Base-by-base conservation (phyloP, 1,140 invertebrate genomes). In the Cherax quadricarinatus region DNA sequence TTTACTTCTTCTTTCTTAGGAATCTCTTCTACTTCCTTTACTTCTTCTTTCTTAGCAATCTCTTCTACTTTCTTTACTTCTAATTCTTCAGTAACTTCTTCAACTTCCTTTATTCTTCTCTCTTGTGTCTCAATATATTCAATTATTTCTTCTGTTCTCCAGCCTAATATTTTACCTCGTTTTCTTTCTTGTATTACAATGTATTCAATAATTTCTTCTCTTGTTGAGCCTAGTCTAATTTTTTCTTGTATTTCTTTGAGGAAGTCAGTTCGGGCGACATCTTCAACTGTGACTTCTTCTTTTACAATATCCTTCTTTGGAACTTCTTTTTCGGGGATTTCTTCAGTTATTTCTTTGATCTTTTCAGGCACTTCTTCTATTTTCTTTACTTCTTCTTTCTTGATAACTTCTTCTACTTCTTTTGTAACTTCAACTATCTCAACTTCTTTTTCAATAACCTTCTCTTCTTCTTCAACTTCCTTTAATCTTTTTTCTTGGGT, bases 31-130 rank as follows among this genome's bases (percentile, higher is more conserved):
- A 30, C 62, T 88, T 48, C 30, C n/a, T 41, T 41, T 79, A 24
- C 51, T 60, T n/a, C 57, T 60, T 91, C 53, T 53, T 82, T 30
- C 49, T 82, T 48, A 2, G 48, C 12, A 12, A 51, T n/a, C 24
- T 78, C 70, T 16, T 24, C 14, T n/a, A 53, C 70, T 30, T 73
- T 70, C 18, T 51, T 78, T 41, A 41, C 12, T 66, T 21, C 14
- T 66, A n/a, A n/a, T n/a, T n/a, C n/a, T n/a, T 66, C 62, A 66
- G 5, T 41, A 41, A 87, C 51, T 78, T 88, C 86, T 48, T 78
- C n/a, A 57, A 85, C 70, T 18, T 53, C 7, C 9, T 78, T 6
- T 53, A 18, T 48, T 48, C 30, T 24, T 49, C 16, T 21, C 18
- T 30, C 21, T 51, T n/a, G 18, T 14, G 1, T 48, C 7, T 78